Evolutionary conservation across 2,113 vertebrate species (phyloP).

Genomic region (Alligator sinensis): DNA sequence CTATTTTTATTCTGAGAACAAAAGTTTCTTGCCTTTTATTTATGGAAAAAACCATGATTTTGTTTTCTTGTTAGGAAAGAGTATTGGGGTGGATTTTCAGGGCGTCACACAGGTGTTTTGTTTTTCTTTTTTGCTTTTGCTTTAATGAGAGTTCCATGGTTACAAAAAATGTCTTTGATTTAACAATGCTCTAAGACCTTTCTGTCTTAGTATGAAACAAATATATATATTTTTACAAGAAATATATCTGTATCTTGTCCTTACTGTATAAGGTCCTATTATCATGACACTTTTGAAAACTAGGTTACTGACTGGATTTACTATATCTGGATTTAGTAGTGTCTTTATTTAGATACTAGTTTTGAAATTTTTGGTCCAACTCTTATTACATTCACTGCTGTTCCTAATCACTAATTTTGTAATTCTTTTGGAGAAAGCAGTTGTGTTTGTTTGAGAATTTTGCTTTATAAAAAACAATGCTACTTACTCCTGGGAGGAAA

Average conservation of each 20-base stretch:
- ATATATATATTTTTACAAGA: background rate
- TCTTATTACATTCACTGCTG: fast-evolving
- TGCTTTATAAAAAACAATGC: background rate
- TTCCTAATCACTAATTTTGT: background rate
- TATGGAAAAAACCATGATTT: background rate
- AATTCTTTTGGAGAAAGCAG: background rate
- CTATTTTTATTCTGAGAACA: constrained; percentile 25
- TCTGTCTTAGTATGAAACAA: background rate
- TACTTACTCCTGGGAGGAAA: background rate
- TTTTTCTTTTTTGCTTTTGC: background rate
- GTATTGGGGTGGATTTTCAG: background rate
- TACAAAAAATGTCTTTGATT: background rate
- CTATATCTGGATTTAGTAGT: background rate
- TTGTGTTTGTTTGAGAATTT: background rate
- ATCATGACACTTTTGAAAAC: background rate
- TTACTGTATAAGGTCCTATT: background rate
- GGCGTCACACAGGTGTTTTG: fast-evolving
- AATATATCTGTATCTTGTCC: background rate
- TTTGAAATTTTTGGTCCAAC: background rate
- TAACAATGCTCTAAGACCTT: background rate
- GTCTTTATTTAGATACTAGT: background rate
- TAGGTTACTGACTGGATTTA: background rate
- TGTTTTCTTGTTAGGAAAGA: background rate
- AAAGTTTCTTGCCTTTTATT: background rate
- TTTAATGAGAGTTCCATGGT: background rate